Evolutionary conservation across 2,888 invertebrate species (phyloP).

Genomic region (Eupelmus urozonus): DNA sequence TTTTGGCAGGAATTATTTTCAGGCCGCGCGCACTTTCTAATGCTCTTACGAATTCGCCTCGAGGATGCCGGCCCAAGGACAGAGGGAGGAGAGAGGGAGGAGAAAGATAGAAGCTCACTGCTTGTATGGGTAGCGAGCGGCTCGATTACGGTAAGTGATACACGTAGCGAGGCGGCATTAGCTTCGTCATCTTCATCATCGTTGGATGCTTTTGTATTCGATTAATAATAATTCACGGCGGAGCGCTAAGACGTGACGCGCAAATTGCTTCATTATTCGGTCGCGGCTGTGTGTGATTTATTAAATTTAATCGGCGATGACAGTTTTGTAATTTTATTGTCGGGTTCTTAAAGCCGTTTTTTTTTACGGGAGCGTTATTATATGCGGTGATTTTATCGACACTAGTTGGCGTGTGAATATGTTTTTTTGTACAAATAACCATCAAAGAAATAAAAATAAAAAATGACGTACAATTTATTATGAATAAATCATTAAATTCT

Average conservation of each 20-base stretch:
- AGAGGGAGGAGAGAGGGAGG: background rate
- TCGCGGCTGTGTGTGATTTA: slow-evolving; percentile 11
- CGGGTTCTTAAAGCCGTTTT: background rate
- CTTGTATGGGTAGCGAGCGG: no score
- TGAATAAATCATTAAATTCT: no score
- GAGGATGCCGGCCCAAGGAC: slow-evolving; percentile 58
- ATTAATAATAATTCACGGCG: slow-evolving; percentile 32
- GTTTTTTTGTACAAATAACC: no score
- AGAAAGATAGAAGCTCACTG: no score
- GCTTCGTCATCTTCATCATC: slow-evolving; percentile 35
- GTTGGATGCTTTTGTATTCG: slow-evolving; percentile 24
- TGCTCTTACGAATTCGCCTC: slow-evolving; percentile 42
- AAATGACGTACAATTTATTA: no score
- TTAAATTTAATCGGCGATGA: background rate
- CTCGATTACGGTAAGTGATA: slow-evolving; percentile 41
- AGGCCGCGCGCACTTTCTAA: slow-evolving; percentile 56
- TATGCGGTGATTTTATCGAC: no score
- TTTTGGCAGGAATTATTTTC: slow-evolving; percentile 52
- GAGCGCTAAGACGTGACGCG: slow-evolving; percentile 16
- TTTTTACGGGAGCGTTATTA: no score
- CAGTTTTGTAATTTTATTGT: background rate
- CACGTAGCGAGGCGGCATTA: background rate
- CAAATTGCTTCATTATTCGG: slow-evolving; percentile 15
- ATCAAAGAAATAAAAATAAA: no score
- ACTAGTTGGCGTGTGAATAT: no score